Evolutionary conservation across 1,140 invertebrate species (phyloP).

Genomic region (Drosophila nigromelanica): DNA sequence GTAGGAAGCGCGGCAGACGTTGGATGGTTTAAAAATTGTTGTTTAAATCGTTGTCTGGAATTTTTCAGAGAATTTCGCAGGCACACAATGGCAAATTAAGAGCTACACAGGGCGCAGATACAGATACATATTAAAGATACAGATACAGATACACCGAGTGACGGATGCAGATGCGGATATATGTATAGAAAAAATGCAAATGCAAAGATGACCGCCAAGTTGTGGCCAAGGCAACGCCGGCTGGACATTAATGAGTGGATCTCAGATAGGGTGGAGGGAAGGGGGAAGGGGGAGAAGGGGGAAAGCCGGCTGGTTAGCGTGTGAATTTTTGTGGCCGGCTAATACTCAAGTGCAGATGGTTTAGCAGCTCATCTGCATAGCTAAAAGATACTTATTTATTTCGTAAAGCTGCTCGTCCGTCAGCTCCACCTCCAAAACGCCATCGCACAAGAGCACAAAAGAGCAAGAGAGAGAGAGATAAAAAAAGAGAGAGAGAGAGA

Average conservation of each 20-base stretch:
- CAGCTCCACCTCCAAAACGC: slow-evolving; percentile 23
- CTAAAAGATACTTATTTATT: slow-evolving; percentile 20
- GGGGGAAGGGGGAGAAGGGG: background rate
- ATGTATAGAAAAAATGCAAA: slow-evolving; percentile 53
- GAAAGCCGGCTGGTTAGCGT: background rate
- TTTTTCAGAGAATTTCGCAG: slow-evolving; percentile 58
- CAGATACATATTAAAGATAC: slow-evolving; percentile 36
- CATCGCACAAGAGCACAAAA: slow-evolving; percentile 5
- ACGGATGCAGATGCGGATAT: slow-evolving; percentile 32
- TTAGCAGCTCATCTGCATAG: slow-evolving; percentile 31
- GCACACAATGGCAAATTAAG: slow-evolving; percentile 43
- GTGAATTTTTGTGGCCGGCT: background rate
- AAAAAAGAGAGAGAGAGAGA: slow-evolving; percentile 12
- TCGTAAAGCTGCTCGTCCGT: background rate
- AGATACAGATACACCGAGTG: slow-evolving; percentile 46
- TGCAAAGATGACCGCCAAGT: slow-evolving; percentile 32
- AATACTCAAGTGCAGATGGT: slow-evolving; percentile 8
- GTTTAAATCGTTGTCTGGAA: slow-evolving; percentile 24
- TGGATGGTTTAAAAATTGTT: slow-evolving; percentile 13
- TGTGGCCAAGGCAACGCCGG: slow-evolving; percentile 15
- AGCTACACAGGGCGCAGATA: slow-evolving; percentile 27
- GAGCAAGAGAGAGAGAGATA: slow-evolving; percentile 8
- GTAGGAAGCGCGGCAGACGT: slow-evolving; percentile 53
- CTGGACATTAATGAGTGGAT: background rate
- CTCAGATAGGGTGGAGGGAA: background rate